Evolutionary conservation across 2,797 vertebrate species (phyloP).

Genomic region (Nasua narica): DNA sequence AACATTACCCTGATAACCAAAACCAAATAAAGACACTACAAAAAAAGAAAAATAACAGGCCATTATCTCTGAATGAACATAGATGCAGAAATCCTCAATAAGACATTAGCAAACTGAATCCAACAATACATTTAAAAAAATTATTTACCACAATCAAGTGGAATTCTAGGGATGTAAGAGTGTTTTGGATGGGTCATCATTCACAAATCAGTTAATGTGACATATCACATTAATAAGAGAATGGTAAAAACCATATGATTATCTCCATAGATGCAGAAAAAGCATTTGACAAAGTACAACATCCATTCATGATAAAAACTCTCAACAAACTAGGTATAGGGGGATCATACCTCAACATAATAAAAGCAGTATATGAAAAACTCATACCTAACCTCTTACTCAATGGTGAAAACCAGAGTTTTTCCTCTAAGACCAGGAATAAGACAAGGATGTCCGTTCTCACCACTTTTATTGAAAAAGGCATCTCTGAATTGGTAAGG

Average conservation of each 20-base stretch:
- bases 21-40: background rate
- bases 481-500: background rate
- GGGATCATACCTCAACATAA: background rate
- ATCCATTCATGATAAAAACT: background rate
- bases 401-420: background rate
- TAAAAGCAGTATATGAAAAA: background rate
- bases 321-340: background rate
- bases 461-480: background rate
- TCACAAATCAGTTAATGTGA: background rate
- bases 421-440: background rate
- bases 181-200: background rate
- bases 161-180: background rate
- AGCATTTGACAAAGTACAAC: background rate
- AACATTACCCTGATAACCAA: background rate
- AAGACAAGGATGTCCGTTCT: background rate
- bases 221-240: background rate
- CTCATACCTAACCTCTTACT: background rate
- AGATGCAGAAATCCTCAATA: background rate
- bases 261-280: background rate
- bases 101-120: background rate
- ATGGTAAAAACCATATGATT: background rate
- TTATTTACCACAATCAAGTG: background rate
- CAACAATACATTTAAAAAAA: background rate
- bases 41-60: background rate
- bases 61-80: background rate